Conservation (phyloP, 1,140 invertebrate species). For the Triops longicaudatus region DNA sequence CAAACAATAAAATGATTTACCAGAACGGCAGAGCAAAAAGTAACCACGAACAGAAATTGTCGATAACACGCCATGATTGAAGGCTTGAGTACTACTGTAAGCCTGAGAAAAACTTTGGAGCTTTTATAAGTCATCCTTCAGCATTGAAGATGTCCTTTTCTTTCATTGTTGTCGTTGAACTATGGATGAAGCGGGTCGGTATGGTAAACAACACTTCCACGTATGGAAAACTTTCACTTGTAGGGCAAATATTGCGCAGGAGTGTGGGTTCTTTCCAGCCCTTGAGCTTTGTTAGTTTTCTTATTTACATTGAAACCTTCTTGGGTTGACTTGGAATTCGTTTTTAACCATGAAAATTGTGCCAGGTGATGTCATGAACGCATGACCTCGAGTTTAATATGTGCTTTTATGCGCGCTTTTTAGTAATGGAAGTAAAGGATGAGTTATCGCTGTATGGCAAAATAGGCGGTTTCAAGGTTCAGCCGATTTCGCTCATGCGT, state of each 20-base stretch:
- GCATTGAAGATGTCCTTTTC: neutral
- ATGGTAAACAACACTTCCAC: neutral
- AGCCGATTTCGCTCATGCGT: no score
- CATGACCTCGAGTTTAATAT: neutral
- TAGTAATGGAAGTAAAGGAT: no score
- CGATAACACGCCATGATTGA: neutral
- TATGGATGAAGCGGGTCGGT: neutral
- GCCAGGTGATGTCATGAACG: neutral
- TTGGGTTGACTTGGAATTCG: neutral
- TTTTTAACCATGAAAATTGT: neutral
- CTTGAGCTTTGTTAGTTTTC: neutral
- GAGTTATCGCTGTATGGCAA: no score
- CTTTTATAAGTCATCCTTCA: neutral
- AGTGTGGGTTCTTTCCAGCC: neutral
- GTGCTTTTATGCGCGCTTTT: no score
- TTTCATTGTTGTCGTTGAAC: neutral
- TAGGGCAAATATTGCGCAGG: neutral
- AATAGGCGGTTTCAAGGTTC: no score
- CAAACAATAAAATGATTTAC: no score
- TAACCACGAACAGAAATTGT: neutral
- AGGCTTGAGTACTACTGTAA: neutral
- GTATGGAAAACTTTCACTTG: conserved; percentile 1
- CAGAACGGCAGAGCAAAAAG: neutral
- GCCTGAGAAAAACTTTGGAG: neutral
- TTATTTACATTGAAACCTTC: neutral